These are phyloP conservation scores for Falcunculus frontatus DNA, from an alignment of 2,113 vertebrate genomes.

Conservation along the genomic window DNA sequence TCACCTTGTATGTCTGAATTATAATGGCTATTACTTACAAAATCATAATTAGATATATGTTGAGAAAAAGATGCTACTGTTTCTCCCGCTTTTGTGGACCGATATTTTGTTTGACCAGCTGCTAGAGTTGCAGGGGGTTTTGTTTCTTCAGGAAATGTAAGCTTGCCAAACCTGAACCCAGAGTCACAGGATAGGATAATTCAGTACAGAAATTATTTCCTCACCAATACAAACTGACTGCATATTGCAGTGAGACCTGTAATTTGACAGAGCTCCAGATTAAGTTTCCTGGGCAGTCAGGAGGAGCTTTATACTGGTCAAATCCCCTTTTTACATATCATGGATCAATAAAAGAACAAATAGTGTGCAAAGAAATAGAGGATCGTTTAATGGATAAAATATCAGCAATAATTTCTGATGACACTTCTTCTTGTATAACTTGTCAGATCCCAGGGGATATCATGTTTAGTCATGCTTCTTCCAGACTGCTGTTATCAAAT, in stretches of 20 bases:
- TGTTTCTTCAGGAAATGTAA: not conserved
- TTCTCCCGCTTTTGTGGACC: not conserved
- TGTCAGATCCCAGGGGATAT: not conserved
- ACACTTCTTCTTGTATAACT: not conserved
- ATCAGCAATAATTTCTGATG: not conserved
- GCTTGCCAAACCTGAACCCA: not conserved
- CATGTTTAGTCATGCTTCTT: not conserved
- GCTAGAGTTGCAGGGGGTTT: not conserved
- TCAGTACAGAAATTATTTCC: not conserved
- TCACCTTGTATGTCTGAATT: not conserved
- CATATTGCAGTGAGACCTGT: not conserved
- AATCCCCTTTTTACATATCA: not conserved
- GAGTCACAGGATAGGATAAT: not conserved
- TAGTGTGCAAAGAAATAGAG: not conserved
- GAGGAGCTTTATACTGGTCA: not conserved
- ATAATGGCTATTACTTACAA: not conserved
- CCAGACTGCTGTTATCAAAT: not conserved
- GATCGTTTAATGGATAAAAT: not conserved
- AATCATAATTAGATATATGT: not conserved
- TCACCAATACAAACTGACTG: not conserved
- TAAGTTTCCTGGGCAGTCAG: not conserved
- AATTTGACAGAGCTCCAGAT: not conserved
- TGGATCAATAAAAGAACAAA: not conserved
- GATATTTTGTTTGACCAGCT: not conserved
- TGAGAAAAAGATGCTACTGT: not conserved